A percentile compares a stretch with the other conserved stretches of the same genome.
Evolutionary conservation across 1,140 invertebrate species (phyloP).

Genomic region (Zaprionus ghesquierei): DNA sequence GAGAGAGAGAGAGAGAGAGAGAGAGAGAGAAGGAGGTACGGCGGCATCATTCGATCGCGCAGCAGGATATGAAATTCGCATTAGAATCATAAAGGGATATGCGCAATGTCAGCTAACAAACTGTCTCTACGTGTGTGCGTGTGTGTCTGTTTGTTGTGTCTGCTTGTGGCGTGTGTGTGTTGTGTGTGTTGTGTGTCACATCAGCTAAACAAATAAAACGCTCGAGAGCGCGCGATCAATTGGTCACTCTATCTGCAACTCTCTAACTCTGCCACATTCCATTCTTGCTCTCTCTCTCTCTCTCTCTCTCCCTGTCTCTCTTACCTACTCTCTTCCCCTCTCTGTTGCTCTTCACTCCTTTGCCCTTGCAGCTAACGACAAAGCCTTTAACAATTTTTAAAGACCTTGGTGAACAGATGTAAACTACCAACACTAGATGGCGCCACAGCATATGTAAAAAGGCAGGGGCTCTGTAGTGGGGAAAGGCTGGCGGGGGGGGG

Average conservation of each 20-base stretch:
- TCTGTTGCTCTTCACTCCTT: slow-evolving; percentile 8
- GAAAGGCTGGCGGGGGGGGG: no score
- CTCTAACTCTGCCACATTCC: background rate
- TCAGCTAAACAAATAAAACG: slow-evolving; percentile 63
- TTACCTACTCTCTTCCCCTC: background rate
- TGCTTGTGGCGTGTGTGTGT: slow-evolving; percentile 22
- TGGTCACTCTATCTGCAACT: background rate
- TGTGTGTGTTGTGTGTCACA: slow-evolving; percentile 31
- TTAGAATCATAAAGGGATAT: slow-evolving; percentile 65
- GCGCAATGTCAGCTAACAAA: slow-evolving; percentile 25
- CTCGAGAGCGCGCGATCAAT: slow-evolving; percentile 25
- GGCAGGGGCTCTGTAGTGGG: no score
- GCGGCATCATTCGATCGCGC: slow-evolving; percentile 17
- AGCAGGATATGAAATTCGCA: slow-evolving; percentile 55
- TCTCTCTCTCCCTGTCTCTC: background rate
- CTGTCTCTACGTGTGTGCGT: background rate
- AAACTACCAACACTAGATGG: background rate
- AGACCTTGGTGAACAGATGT: background rate
- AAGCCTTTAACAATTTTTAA: slow-evolving; percentile 3
- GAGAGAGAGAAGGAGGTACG: background rate
- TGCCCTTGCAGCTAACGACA: background rate
- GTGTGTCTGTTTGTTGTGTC: slow-evolving; percentile 21
- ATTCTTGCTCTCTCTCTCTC: background rate
- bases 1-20: background rate
- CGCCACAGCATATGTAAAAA: slow-evolving; percentile 8